Evolutionary conservation across 1,140 invertebrate species (phyloP).

Genomic region (Neodiprion virginianus): DNA sequence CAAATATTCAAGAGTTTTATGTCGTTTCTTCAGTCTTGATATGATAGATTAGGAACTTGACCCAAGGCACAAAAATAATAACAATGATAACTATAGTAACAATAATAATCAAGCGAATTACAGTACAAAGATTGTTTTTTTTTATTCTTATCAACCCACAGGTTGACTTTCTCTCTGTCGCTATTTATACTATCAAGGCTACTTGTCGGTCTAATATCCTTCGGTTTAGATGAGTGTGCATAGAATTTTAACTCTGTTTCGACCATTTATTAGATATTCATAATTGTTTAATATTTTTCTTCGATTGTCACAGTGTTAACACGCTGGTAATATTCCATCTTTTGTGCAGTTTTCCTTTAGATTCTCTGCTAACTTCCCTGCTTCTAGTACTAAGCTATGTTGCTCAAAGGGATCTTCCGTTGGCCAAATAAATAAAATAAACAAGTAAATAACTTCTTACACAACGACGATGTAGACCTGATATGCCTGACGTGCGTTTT

Average conservation of each 20-base stretch:
- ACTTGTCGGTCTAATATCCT: no score
- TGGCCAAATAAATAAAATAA: neutral
- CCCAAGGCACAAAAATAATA: no score
- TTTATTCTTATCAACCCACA: neutral
- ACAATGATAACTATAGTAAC: no score
- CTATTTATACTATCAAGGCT: no score
- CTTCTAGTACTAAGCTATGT: neutral
- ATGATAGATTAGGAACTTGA: no score
- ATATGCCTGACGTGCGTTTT: slow-evolving; percentile 48
- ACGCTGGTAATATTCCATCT: neutral
- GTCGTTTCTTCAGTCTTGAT: no score
- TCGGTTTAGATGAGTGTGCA: no score
- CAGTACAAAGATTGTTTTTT: neutral
- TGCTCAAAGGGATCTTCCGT: neutral
- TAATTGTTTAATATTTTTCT: slow-evolving; percentile 9
- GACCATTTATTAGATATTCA: no score
- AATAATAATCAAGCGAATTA: neutral
- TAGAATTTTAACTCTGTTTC: no score
- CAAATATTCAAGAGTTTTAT: neutral
- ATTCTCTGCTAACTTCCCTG: neutral
- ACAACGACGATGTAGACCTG: slow-evolving; percentile 49
- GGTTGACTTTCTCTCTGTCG: no score
- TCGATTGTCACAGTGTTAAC: neutral
- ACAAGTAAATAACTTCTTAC: slow-evolving; percentile 40
- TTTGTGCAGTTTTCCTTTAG: slow-evolving; percentile 14